Evolutionary conservation across 1,140 invertebrate genomes (phyloP).

Genomic region (honey bee (Apis mellifera)): DNA sequence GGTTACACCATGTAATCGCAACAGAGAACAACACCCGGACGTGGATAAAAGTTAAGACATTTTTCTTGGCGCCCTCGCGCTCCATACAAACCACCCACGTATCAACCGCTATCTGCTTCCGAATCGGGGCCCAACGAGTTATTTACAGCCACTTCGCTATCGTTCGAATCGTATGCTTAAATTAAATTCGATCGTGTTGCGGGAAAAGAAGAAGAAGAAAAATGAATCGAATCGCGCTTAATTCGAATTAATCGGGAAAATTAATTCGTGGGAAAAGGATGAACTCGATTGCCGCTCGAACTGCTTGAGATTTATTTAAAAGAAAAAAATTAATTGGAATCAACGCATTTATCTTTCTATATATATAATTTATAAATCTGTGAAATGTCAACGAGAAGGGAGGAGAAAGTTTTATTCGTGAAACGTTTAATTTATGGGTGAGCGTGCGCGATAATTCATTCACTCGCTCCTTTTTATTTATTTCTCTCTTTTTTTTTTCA

Average conservation of each 20-base stretch:
- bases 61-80: slow-evolving; percentile 42
- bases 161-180: slow-evolving; percentile 22
- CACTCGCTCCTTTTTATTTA: not conserved
- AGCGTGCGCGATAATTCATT: slow-evolving; percentile 17
- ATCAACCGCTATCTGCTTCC: slow-evolving; percentile 20
- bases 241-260: not conserved
- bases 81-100: slow-evolving; percentile 42
- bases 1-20: not conserved
- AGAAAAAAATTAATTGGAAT: slow-evolving; percentile 31
- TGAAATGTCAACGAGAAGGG: slow-evolving; percentile 14
- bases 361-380: slow-evolving; percentile 14
- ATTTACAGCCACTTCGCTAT: slow-evolving; percentile 23
- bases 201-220: too few species aligned
- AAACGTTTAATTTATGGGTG: slow-evolving; percentile 23
- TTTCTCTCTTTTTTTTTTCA: not conserved
- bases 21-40: not conserved
- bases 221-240: rapidly evolving
- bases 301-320: not conserved
- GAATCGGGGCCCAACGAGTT: slow-evolving; percentile 28
- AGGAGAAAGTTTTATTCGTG: slow-evolving; percentile 48
- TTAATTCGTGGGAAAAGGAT: not conserved
- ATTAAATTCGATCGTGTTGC: slow-evolving; percentile 25
- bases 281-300: not conserved
- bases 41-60: slow-evolving; percentile 19
- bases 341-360: not conserved